These are phyloP conservation scores for Odobenus rosmarus DNA, from an alignment of 2,113 vertebrate genomes.

Conservation along the genomic window DNA sequence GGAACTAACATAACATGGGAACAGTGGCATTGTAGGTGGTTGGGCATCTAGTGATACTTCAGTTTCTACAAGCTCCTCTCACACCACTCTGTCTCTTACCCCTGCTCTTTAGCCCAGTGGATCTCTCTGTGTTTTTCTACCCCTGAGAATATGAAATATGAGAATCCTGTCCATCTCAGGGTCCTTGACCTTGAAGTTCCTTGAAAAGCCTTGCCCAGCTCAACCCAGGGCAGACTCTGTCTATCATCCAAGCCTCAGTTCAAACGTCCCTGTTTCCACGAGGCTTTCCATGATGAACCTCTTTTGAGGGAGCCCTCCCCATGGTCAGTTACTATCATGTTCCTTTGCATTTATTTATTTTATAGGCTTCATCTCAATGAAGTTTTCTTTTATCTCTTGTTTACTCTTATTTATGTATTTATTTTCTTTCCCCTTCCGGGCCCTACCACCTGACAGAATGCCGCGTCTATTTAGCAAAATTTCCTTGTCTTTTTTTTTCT, in stretches of 20 bases:
- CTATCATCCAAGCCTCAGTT: background rate
- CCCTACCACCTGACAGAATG: background rate
- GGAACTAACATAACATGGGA: background rate
- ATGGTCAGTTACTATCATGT: background rate
- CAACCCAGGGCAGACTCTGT: background rate
- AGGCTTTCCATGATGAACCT: background rate
- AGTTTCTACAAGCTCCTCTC: background rate
- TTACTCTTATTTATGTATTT: background rate
- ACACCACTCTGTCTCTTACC: background rate
- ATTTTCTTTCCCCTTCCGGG: background rate
- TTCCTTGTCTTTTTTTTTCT: background rate
- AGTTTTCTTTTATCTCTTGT: background rate
- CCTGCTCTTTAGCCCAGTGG: background rate
- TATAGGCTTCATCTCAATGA: background rate
- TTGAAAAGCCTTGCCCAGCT: background rate
- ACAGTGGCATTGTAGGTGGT: background rate
- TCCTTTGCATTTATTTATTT: background rate
- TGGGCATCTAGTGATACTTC: background rate
- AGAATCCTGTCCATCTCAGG: background rate
- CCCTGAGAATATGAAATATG: background rate
- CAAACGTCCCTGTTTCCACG: background rate
- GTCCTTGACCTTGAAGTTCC: background rate
- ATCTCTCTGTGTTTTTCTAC: background rate
- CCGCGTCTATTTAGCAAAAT: background rate
- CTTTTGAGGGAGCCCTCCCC: background rate